Percentiles rank a stretch among this genome's conserved stretches.
These are phyloP conservation scores for Resseliella maxima DNA, from an alignment of 2,888 invertebrate species.

Conservation along the genomic window DNA sequence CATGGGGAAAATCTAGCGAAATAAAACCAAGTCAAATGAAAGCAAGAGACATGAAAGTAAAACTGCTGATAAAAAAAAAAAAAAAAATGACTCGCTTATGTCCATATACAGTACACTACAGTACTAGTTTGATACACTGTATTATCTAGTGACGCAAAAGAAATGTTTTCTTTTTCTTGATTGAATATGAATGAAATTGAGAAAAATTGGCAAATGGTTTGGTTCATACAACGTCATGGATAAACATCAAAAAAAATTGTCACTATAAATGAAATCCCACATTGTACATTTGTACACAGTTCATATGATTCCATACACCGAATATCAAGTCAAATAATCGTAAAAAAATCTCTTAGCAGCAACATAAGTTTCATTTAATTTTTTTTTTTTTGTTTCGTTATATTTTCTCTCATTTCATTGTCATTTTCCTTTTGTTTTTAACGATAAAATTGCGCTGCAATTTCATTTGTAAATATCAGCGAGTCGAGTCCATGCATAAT, in stretches of 20 bases:
- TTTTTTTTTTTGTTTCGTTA: neutral
- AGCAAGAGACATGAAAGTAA: no score
- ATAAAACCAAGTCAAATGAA: no score
- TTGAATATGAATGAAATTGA: conserved; percentile 23
- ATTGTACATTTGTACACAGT: conserved; percentile 1
- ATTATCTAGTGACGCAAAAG: neutral
- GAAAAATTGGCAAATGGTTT: neutral
- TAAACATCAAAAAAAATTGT: neutral
- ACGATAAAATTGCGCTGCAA: neutral
- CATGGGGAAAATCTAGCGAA: no score
- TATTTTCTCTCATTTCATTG: neutral
- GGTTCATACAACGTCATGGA: neutral
- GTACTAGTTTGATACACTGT: no score
- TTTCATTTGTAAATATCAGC: neutral
- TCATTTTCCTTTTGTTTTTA: neutral
- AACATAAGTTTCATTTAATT: neutral
- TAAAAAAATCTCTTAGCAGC: conserved; percentile 30
- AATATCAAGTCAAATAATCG: conserved; percentile 27
- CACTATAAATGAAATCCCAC: conserved; percentile 17
- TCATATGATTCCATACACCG: conserved; percentile 25
- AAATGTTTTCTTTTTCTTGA: neutral
- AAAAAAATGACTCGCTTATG: no score
- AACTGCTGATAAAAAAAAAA: no score
- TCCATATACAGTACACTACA: no score
- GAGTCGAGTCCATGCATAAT: conserved; percentile 8